These are phyloP conservation scores for Athene cunicularia DNA, from an alignment of 2,113 vertebrate genomes.

Conservation along the genomic window DNA sequence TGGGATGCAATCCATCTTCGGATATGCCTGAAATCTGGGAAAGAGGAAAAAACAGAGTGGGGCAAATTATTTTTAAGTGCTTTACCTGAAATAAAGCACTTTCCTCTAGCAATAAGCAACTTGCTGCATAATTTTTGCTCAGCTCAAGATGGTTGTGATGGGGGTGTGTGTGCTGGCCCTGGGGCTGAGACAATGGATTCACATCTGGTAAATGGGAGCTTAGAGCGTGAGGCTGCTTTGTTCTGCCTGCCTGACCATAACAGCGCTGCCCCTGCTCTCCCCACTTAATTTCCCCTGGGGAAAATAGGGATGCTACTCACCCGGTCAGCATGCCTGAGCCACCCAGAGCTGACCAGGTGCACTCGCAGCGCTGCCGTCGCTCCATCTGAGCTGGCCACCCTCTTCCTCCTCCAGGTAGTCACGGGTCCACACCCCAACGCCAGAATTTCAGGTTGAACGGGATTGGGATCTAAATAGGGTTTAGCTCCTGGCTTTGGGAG, in stretches of 20 bases:
- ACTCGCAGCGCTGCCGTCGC: rapidly evolving
- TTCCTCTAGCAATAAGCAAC: background rate
- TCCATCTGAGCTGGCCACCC: background rate
- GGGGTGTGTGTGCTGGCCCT: background rate
- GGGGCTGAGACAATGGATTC: constrained; percentile 40
- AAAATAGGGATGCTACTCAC: background rate
- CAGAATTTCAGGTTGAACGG: constrained; percentile 6
- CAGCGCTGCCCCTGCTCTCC: background rate
- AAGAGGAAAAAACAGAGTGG: background rate
- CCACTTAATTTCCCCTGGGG: background rate
- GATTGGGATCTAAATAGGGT: background rate
- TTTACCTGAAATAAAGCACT: background rate
- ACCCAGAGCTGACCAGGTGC: background rate
- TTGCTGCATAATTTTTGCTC: background rate
- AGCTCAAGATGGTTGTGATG: background rate
- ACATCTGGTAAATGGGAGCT: constrained; percentile 56
- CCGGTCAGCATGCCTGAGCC: rapidly evolving
- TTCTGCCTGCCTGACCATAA: constrained; percentile 22
- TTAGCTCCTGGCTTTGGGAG: background rate
- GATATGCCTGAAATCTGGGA: background rate
- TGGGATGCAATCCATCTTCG: background rate
- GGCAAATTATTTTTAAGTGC: background rate
- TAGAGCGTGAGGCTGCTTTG: constrained; percentile 4
- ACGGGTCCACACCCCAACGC: rapidly evolving
- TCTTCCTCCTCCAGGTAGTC: background rate